Conservation (phyloP, 2,113 vertebrate species). For the Gorsachius goisagi region DNA sequence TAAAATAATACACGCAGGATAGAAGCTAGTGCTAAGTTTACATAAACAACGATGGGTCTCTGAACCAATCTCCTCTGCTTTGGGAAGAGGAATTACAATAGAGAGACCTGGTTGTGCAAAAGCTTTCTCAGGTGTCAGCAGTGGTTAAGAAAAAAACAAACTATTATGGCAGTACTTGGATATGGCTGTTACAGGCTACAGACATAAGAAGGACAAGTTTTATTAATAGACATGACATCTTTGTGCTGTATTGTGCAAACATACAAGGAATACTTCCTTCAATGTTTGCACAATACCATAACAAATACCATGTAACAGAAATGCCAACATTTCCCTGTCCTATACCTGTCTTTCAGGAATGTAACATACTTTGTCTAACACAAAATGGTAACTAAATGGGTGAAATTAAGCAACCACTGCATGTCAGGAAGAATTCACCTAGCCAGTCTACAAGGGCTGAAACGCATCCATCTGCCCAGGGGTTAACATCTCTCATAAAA, state of each 20-base stretch:
- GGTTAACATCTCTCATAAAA: neutral
- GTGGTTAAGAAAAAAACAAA: neutral
- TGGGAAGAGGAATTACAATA: neutral
- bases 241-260: neutral
- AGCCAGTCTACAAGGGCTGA: neutral
- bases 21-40: neutral
- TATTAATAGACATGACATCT: neutral
- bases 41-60: neutral
- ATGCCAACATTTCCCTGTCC: neutral
- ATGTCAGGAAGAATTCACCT: neutral
- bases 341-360: neutral
- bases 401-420: neutral
- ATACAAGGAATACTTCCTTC: neutral
- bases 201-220: neutral
- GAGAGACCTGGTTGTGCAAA: neutral
- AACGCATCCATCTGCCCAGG: neutral
- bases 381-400: neutral
- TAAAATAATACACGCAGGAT: neutral
- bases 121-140: neutral
- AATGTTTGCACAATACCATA: neutral
- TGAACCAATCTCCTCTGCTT: neutral
- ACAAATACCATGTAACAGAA: neutral
- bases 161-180: neutral
- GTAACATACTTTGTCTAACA: neutral
- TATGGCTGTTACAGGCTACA: neutral